Percentiles rank a stretch among this genome's conserved stretches.
Conservation (phyloP, 2,113 vertebrate species). For the Anas platyrhynchos region DNA sequence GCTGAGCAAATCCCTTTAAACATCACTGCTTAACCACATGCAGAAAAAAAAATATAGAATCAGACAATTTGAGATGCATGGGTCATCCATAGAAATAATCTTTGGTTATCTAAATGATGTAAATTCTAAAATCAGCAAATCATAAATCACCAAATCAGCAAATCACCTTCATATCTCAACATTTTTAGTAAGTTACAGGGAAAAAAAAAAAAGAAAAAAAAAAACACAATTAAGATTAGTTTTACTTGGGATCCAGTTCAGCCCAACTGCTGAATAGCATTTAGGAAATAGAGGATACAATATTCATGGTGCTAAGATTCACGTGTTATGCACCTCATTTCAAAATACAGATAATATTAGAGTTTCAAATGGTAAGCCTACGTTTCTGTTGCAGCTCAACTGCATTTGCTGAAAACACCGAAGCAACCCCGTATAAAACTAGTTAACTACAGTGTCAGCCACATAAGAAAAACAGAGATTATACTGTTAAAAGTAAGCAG, state of each 20-base stretch:
- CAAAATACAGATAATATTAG: neutral
- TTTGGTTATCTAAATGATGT: neutral
- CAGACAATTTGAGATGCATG: neutral
- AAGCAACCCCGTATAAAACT: neutral
- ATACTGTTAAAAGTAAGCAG: neutral
- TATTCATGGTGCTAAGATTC: neutral
- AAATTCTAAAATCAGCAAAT: neutral
- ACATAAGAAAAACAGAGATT: neutral
- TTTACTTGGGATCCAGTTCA: neutral
- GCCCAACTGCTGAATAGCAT: neutral
- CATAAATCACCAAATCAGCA: neutral
- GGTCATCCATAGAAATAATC: neutral
- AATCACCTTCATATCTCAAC: neutral
- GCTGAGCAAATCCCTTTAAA: neutral
- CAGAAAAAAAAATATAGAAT: neutral
- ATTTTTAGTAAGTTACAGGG: neutral
- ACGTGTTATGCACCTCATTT: accelerated
- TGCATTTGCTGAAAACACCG: neutral
- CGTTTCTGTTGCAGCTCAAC: neutral
- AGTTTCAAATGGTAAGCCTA: neutral
- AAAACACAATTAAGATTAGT: neutral
- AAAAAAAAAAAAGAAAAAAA: neutral
- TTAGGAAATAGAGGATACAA: neutral
- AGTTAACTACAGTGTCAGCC: neutral
- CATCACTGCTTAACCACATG: neutral